Evolutionary conservation across 2,113 vertebrate genomes (phyloP).

Genomic region (Prunella fulvescens): DNA sequence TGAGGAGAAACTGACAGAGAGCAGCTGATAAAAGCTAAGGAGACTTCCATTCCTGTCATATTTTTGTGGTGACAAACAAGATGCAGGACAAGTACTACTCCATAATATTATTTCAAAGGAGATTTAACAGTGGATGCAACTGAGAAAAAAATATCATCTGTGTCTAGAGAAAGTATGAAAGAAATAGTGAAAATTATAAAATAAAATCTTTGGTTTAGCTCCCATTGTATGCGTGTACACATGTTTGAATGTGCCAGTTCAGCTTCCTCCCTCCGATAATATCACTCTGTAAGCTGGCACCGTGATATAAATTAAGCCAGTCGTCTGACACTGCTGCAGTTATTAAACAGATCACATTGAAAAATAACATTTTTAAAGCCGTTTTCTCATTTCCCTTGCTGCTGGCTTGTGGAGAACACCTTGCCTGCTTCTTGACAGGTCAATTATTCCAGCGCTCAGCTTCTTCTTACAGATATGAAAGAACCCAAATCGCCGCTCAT

Average conservation of each 20-base stretch:
- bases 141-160: background rate
- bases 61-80: background rate
- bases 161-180: background rate
- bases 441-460: constrained; percentile 84
- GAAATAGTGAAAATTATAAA: background rate
- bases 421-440: constrained; percentile 85
- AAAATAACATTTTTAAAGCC: constrained; percentile 77
- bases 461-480: constrained; percentile 73
- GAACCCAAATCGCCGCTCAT: constrained; percentile 79
- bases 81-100: background rate
- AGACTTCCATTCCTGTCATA: background rate
- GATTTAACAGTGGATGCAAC: background rate
- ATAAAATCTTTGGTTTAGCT: background rate
- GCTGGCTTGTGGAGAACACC: constrained; percentile 70
- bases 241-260: background rate
- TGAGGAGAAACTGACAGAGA: background rate
- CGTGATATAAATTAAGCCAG: constrained; percentile 55
- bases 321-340: constrained; percentile 47
- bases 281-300: constrained; percentile 17
- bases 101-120: background rate
- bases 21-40: background rate
- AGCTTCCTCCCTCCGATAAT: background rate
- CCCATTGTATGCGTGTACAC: background rate
- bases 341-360: constrained; percentile 70
- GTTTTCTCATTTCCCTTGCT: constrained; percentile 81